Evolutionary conservation across 1,140 invertebrate species (phyloP), one percentile per base, ranked within the genome.

Genomic region (Caerostris darwini): DNA sequence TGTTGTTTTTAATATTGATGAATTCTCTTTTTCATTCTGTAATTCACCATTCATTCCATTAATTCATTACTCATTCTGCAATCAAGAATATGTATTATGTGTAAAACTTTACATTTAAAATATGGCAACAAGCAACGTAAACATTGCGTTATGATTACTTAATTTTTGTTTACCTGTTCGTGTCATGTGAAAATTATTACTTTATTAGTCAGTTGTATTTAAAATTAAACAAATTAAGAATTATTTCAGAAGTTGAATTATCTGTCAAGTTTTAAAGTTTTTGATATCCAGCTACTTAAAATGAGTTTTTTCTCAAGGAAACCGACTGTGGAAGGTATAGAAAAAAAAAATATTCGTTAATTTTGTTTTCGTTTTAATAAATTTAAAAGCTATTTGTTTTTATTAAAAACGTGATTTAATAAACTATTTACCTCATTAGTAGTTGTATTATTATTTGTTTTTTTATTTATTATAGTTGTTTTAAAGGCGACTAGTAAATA

Each of bases 301-400:
- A 90, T 90, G 88, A 90, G 88, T 71, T 71, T 90, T 14, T 90
- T 90, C 50, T 90, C 88, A 19, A 90, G 77, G 34, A 77, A 90
- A 58, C 88, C 88, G 54, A 77, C 88, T 3, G 54, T 57, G 10
- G 88, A 69, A 77, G 88, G 88, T 90, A 57, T 12, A 34, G 58
- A 64, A 10, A 59, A 3, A 64, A n/a, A n/a, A 34, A 53, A 50
- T 7, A 54, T 81, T 81, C 50, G n/a, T 17, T 1, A 0, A 81
- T 81, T 85, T 85, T 34, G 54, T 82, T 54, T 82, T 50, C 3
- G 34, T 81, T 82, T 14, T 6, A 82, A 82, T 14, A 34, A 14
- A 34, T 12, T 82, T 0, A 82, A 67, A 54, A 12, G 3, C 7
- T 61, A 67, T n/a, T 67, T 67, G 10, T 2, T 34, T 34, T 34